Base-by-base conservation (phyloP, 2,888 invertebrate species). In the Trichacis sp. region DNA sequence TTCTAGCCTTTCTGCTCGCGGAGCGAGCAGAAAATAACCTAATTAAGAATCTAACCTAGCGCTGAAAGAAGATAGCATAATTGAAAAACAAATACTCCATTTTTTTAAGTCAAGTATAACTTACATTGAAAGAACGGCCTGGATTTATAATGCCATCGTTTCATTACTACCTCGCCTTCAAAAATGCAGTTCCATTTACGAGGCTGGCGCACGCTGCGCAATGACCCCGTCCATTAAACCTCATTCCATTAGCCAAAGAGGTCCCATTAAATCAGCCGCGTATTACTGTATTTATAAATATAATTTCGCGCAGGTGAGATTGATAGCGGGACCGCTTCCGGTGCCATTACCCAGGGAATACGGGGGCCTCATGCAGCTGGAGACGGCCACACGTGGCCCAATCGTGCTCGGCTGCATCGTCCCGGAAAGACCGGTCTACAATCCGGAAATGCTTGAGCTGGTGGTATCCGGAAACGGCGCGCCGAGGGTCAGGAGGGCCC, bases 371-470 rank as follows among this genome's bases (percentile, higher is more conserved):
- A 86, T 84, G 83, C 83, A 84, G 66, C 54, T 84, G 55, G 83
- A 83, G 68, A 79, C 81, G 15, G 82, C 83, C 38, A 83, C 82
- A 46, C 79, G 81, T 19, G 83, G 83, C 30, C 80, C 83, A 45
- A 87, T 88, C 52, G 86, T 88, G 45, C 77, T 88, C 54, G 87
- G 87, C 9, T 87, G 87, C 67, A 84, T 87, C 36, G 82, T 87
- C 63, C 83, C 83, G 57, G 83, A 83, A 68, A 78, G 81, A 66
- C 83, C 83, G 38, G 83, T 82, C 46, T 81, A 82, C 57, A 82
- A 81, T 75, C 83, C 83, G 49, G 83, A 83, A 73, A 83, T 83
- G 83, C 74, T 83, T 11, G 83, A 84, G 67, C 76, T 84, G 19
- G 79, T 84, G 40, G 83, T 82, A 36, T 76, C 83, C 53, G 83